These are phyloP conservation scores for Euproctis similis DNA, from an alignment of 2,888 invertebrate genomes.

Conservation along the genomic window DNA sequence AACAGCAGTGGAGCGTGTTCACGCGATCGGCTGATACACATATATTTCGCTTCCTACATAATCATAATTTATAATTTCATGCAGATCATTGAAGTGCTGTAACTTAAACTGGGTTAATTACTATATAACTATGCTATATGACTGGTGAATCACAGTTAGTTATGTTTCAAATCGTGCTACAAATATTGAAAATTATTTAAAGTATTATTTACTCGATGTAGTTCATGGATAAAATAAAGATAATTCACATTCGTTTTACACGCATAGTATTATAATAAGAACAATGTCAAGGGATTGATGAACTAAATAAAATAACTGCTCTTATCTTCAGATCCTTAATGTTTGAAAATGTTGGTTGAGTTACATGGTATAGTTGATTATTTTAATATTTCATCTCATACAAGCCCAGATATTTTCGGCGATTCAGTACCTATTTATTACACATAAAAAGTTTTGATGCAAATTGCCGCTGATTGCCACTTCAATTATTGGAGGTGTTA, in stretches of 20 bases:
- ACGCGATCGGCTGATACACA: constrained; percentile 51
- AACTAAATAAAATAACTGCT: not conserved
- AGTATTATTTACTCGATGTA: constrained; percentile 2
- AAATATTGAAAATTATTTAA: constrained; percentile 11
- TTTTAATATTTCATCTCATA: too few species aligned
- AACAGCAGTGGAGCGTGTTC: too few species aligned
- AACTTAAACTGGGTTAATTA: constrained; percentile 55
- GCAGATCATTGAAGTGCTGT: constrained; percentile 32
- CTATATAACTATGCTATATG: constrained; percentile 30
- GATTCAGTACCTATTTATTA: too few species aligned
- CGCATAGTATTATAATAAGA: too few species aligned
- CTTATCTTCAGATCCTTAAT: too few species aligned
- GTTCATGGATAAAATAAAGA: constrained; percentile 7
- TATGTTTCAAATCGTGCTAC: constrained; percentile 23
- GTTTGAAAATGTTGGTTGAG: too few species aligned
- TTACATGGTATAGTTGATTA: too few species aligned
- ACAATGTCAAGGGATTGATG: not conserved
- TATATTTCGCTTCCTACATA: constrained; percentile 53
- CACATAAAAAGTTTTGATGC: too few species aligned
- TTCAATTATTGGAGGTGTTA: too few species aligned
- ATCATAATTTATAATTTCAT: constrained; percentile 66
- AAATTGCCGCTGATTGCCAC: too few species aligned
- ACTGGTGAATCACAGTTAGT: constrained; percentile 38
- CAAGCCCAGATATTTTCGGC: too few species aligned
- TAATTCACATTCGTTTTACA: not conserved